phyloP scores from a whole-genome alignment of 1,140 invertebrate genomes.

The Drosophila nigrodunni region DNA sequence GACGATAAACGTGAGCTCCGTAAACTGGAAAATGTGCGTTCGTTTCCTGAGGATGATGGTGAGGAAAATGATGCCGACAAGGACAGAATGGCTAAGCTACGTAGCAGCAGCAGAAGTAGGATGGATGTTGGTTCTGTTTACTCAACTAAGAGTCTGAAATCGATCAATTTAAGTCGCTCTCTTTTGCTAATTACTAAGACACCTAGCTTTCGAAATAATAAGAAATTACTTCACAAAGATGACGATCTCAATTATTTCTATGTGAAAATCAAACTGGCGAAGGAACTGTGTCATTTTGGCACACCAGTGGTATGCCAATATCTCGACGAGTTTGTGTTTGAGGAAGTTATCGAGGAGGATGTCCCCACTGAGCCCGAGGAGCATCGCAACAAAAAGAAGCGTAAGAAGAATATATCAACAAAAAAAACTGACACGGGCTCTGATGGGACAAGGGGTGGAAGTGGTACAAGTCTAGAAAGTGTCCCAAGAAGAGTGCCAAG shows the following conservation, averaged over 20 bases:
- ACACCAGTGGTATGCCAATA: constrained; percentile 65
- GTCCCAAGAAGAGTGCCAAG: no score
- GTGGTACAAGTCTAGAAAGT: neutral
- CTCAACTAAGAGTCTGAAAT: neutral
- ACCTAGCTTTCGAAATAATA: no score
- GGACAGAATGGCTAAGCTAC: no score
- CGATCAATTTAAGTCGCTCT: neutral
- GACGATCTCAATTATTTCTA: constrained; percentile 56
- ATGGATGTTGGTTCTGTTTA: neutral
- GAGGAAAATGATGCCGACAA: neutral
- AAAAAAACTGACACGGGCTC: neutral
- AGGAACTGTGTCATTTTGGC: constrained; percentile 63
- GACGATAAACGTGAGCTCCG: constrained; percentile 53
- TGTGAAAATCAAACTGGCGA: constrained; percentile 57
- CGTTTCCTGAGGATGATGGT: constrained; percentile 13
- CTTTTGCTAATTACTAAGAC: neutral
- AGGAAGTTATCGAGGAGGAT: neutral
- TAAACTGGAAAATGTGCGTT: constrained; percentile 16
- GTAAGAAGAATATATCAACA: neutral
- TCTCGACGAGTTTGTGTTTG: constrained; percentile 45
- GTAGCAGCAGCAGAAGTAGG: neutral
- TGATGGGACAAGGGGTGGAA: no score
- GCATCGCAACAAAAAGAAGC: constrained; percentile 1
- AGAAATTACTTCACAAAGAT: neutral
- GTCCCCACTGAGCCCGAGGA: neutral